These are phyloP conservation scores for Apodemus speciosus DNA, from an alignment of 2,113 vertebrate species.

Conservation along the genomic window DNA sequence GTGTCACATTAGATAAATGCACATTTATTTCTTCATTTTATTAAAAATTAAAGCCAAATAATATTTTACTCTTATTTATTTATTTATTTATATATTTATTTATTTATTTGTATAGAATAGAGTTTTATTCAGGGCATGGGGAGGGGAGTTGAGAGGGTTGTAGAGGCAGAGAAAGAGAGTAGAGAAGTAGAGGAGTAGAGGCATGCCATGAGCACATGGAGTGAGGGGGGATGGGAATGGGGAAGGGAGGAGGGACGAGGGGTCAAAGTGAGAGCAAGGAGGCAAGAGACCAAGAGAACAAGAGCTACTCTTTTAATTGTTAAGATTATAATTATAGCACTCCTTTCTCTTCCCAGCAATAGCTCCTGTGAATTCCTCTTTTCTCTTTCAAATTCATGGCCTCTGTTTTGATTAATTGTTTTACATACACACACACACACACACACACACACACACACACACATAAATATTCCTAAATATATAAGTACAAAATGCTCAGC, in stretches of 20 bases:
- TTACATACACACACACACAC: background rate
- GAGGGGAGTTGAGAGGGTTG: no score
- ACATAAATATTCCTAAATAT: background rate
- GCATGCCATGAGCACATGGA: no score
- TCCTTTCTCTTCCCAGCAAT: background rate
- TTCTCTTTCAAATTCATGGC: background rate
- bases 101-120: no score
- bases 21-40: background rate
- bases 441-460: background rate
- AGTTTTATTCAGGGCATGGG: no score
- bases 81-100: no score
- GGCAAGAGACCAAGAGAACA: no score
- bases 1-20: background rate
- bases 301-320: background rate
- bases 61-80: background rate
- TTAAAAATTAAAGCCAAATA: background rate
- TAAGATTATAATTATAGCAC: background rate
- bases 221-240: no score
- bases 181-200: no score
- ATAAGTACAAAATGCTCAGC: background rate
- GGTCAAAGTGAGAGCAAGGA: no score
- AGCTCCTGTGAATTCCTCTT: background rate
- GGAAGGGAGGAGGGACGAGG: no score
- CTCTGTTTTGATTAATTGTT: background rate
- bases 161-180: no score